Conservation (phyloP, 1,140 invertebrate genomes). For the Tetramorium simillimum region DNA sequence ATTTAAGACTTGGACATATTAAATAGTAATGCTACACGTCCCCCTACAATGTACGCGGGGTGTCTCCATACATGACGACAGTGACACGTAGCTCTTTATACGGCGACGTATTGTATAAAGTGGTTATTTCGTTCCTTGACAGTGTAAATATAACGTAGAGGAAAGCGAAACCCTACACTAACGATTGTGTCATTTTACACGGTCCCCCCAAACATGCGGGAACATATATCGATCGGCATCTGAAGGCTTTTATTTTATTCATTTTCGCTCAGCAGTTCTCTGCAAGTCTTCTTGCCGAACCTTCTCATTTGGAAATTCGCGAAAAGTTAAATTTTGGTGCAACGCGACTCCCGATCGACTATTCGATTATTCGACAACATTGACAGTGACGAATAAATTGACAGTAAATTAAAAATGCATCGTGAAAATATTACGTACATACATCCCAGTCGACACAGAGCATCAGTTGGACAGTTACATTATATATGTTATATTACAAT, state of each 20-base stretch:
- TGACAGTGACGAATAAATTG: no score
- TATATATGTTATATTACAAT: no score
- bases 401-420: neutral
- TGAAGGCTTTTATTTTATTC: neutral
- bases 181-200: neutral
- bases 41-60: neutral
- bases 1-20: neutral
- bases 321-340: neutral
- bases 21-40: no score
- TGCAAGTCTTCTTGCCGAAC: neutral
- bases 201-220: neutral
- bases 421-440: neutral
- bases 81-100: neutral
- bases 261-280: neutral
- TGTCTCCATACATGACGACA: neutral
- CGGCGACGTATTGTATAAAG: neutral
- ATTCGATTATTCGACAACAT: neutral
- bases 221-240: neutral
- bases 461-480: no score
- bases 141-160: constrained; percentile 18
- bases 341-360: neutral
- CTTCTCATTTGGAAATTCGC: neutral
- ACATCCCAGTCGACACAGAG: no score
- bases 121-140: neutral
- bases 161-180: neutral